These are phyloP conservation scores for Taphrorychus bicolor DNA, from an alignment of 2,888 invertebrate species.

Conservation along the genomic window DNA sequence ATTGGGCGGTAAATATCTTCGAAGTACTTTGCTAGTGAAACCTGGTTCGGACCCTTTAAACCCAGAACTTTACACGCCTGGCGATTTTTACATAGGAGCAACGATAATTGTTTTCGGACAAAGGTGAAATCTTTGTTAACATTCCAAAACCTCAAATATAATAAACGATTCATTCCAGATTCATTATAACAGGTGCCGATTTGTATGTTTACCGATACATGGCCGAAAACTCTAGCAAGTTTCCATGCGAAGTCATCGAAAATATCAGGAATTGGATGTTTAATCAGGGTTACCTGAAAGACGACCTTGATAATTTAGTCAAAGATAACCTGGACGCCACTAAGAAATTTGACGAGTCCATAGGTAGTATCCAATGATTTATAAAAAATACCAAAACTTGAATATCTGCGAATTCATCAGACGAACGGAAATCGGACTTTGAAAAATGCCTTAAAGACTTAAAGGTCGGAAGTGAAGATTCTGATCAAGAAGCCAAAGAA, in stretches of 20 bases:
- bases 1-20: slow-evolving; percentile 77
- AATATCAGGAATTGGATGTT: slow-evolving; percentile 74
- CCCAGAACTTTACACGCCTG: slow-evolving; percentile 78
- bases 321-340: slow-evolving; percentile 53
- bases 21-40: slow-evolving; percentile 70
- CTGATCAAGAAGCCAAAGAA: slow-evolving; percentile 46
- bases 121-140: slow-evolving; percentile 39
- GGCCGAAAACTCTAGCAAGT: slow-evolving; percentile 74
- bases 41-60: slow-evolving; percentile 73
- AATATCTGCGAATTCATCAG: slow-evolving; percentile 22
- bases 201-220: slow-evolving; percentile 76
- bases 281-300: slow-evolving; percentile 68
- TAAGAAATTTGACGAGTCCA: slow-evolving; percentile 51
- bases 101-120: slow-evolving; percentile 75
- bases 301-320: slow-evolving; percentile 62
- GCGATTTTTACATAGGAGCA: slow-evolving; percentile 81
- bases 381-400: background rate
- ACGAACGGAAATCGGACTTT: slow-evolving; percentile 49
- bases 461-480: slow-evolving; percentile 43
- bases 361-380: slow-evolving; percentile 21
- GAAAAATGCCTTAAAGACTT: slow-evolving; percentile 54
- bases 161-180: too few species aligned
- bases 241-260: slow-evolving; percentile 70
- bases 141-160: background rate
- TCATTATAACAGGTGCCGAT: slow-evolving; percentile 71